Evolutionary conservation across 2,797 vertebrate species (phyloP).

Genomic region (Acanthis flammea): DNA sequence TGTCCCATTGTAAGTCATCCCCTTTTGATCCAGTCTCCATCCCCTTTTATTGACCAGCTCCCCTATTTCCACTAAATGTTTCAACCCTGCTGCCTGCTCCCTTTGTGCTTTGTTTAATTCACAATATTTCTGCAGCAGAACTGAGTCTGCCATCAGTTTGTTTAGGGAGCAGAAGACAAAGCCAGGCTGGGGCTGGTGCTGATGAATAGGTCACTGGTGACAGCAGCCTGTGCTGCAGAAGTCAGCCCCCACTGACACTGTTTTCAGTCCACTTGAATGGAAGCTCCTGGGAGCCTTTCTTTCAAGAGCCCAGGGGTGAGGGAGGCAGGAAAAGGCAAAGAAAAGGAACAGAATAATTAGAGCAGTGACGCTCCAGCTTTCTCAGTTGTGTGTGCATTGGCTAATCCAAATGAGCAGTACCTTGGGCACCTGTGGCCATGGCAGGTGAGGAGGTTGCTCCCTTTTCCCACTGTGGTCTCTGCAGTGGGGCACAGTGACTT

Average conservation of each 20-base stretch:
- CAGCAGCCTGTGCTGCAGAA: constrained; percentile 52
- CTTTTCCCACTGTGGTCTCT: not conserved
- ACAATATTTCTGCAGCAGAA: constrained; percentile 37
- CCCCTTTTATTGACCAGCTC: constrained; percentile 55
- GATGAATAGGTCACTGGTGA: constrained; percentile 59
- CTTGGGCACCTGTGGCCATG: not conserved
- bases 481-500: not conserved
- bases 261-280: constrained; percentile 63
- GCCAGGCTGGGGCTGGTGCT: constrained; percentile 39
- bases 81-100: constrained; percentile 41
- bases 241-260: constrained; percentile 56
- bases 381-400: not conserved
- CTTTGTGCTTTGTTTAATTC: constrained; percentile 58
- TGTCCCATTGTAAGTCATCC: constrained; percentile 37
- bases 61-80: constrained; percentile 43
- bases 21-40: constrained; percentile 53
- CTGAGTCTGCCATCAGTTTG: constrained; percentile 31
- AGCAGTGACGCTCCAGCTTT: constrained; percentile 4
- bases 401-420: not conserved
- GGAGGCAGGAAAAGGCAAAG: constrained; percentile 35
- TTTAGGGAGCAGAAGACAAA: constrained; percentile 65
- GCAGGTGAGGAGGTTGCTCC: not conserved
- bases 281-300: constrained; percentile 57
- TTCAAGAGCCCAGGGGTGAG: constrained; percentile 38
- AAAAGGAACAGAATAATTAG: constrained; percentile 24